These are phyloP conservation scores for Arctia plantaginis DNA, from an alignment of 2,888 invertebrate genomes.

Conservation along the genomic window DNA sequence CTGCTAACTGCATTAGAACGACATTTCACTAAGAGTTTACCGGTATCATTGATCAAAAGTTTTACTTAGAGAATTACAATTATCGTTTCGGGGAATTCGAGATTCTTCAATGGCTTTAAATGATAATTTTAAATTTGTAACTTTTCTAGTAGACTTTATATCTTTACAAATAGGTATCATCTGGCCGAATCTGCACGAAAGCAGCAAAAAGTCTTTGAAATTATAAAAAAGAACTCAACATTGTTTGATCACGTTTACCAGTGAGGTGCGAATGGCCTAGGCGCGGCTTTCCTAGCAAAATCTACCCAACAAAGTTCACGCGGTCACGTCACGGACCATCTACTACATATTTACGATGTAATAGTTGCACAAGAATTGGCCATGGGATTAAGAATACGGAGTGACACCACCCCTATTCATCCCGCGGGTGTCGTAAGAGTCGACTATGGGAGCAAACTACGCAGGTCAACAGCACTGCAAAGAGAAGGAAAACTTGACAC, in stretches of 20 bases:
- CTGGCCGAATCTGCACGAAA: background rate
- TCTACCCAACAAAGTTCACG: background rate
- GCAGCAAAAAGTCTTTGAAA: background rate
- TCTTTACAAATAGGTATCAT: background rate
- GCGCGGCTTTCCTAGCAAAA: background rate
- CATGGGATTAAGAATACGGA: too few relatives aligned
- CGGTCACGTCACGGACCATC: background rate
- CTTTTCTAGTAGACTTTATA: background rate
- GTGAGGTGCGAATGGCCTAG: background rate
- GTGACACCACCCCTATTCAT: too few relatives aligned
- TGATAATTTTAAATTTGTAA: background rate
- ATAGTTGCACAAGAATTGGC: background rate
- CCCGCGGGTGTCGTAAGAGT: too few relatives aligned
- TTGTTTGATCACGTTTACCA: background rate
- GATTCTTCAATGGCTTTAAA: background rate
- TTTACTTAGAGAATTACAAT: background rate
- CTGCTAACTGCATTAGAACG: conserved; percentile 6
- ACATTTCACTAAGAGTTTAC: conserved; percentile 25
- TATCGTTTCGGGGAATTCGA: conserved; percentile 1
- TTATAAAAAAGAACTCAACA: background rate
- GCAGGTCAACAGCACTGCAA: too few relatives aligned
- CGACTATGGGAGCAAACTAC: too few relatives aligned
- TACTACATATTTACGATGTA: background rate
- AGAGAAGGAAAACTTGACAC: too few relatives aligned
- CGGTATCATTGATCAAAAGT: conserved; percentile 25